Evolutionary conservation across 2,113 vertebrate species (phyloP).

Genomic region (Corvus hawaiiensis): DNA sequence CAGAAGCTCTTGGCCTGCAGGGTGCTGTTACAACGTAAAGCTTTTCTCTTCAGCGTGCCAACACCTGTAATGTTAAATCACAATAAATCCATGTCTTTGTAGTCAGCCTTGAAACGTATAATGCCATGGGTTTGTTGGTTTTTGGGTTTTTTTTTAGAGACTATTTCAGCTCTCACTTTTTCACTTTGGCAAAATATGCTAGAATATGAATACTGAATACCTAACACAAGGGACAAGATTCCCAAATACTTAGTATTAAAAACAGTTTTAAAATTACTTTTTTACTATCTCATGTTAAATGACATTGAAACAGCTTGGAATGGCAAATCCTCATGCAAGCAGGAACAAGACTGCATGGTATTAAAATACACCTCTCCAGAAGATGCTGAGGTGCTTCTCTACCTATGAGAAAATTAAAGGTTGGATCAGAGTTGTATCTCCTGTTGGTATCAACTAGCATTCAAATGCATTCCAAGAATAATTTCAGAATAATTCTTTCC

Average conservation of each 20-base stretch:
- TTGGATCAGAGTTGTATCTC: not conserved
- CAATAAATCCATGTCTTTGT: not conserved
- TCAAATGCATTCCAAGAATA: not conserved
- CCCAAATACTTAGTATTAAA: not conserved
- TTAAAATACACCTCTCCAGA: not conserved
- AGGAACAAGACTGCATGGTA: not conserved
- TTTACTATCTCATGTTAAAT: not conserved
- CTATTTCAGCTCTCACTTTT: not conserved
- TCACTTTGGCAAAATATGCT: not conserved
- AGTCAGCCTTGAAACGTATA: not conserved
- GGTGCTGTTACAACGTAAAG: constrained; percentile 47
- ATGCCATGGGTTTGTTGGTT: not conserved
- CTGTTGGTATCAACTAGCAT: not conserved
- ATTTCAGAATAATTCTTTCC: not conserved
- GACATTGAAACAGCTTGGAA: not conserved
- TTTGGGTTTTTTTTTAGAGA: not conserved
- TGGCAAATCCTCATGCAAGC: not conserved
- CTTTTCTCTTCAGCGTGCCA: not conserved
- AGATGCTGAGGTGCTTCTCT: not conserved
- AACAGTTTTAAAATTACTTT: not conserved
- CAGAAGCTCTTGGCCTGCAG: constrained; percentile 63
- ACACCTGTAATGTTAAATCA: not conserved
- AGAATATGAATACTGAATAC: not conserved
- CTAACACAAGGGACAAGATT: not conserved
- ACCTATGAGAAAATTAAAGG: not conserved